These are phyloP conservation scores for Peromyscus attwateri DNA, from an alignment of 2,797 vertebrate genomes.

Conservation along the genomic window DNA sequence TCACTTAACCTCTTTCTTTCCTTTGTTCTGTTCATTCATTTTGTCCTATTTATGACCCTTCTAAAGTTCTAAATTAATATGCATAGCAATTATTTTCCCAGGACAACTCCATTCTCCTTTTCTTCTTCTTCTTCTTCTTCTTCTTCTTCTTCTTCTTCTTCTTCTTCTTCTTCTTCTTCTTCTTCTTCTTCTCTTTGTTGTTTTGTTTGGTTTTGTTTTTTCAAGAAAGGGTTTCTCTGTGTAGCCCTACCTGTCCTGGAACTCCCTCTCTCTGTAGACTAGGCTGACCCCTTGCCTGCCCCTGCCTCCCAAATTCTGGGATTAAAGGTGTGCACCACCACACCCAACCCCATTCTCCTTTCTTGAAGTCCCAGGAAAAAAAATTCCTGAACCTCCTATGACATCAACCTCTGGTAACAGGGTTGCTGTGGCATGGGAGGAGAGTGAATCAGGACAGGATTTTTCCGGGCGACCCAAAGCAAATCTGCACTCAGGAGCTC, in stretches of 20 bases:
- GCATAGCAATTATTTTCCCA: not conserved
- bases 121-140: too few relatives aligned
- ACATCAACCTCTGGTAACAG: not conserved
- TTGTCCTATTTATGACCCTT: not conserved
- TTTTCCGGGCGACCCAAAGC: not conserved
- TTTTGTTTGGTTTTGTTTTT: not conserved
- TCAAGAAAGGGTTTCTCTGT: not conserved
- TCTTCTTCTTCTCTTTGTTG: too few relatives aligned
- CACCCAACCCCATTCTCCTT: not conserved
- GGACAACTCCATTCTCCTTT: not conserved
- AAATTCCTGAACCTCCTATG: not conserved
- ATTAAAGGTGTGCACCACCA: not conserved
- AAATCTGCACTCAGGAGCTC: not conserved
- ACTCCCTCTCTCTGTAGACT: not conserved
- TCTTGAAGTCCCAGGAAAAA: not conserved
- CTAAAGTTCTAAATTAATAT: constrained; percentile 22
- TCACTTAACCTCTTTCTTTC: not conserved
- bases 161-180: too few relatives aligned
- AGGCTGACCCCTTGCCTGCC: not conserved
- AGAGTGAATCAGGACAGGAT: not conserved
- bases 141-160: too few relatives aligned
- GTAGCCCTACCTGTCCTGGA: not conserved
- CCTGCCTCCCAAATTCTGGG: not conserved
- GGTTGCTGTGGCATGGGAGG: not conserved
- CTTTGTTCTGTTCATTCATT: not conserved